Evolutionary conservation across 2,888 invertebrate species (phyloP).

Genomic region (Lithophane ornitopus): DNA sequence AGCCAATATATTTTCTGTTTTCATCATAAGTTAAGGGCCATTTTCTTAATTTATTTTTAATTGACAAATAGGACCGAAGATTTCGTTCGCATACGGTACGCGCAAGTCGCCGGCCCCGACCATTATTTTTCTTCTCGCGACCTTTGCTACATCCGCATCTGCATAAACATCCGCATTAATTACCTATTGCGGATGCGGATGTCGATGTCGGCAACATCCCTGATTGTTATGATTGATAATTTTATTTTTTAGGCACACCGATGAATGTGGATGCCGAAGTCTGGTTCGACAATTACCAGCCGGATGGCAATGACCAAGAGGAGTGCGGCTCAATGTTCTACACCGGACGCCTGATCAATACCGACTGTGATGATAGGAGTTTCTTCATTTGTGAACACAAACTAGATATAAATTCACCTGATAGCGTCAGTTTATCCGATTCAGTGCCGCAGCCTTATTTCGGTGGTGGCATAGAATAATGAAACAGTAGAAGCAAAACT

Average conservation of each 20-base stretch:
- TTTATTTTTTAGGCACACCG: constrained; percentile 12
- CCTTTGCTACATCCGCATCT: no score
- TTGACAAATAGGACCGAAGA: no score
- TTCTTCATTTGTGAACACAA: constrained; percentile 85
- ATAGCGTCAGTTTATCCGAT: not conserved
- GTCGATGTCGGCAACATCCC: no score
- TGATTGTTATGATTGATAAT: not conserved
- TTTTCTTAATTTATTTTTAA: no score
- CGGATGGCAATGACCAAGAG: constrained; percentile 67
- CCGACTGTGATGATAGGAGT: constrained; percentile 72
- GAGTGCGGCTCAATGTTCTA: constrained; percentile 78
- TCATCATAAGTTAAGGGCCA: no score
- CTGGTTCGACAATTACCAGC: constrained; percentile 77
- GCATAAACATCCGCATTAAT: no score
- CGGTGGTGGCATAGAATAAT: constrained; percentile 27
- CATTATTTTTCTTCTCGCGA: no score
- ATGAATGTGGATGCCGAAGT: constrained; percentile 70
- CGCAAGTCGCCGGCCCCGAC: no score
- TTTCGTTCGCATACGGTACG: no score
- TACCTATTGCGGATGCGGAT: no score
- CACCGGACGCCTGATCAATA: constrained; percentile 78
- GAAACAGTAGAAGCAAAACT: not conserved
- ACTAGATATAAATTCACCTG: not conserved
- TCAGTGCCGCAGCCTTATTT: constrained; percentile 31
- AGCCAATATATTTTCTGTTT: no score